Percentiles rank a stretch among this genome's conserved stretches.
Conservation (phyloP, 2,797 vertebrate species). For the Sebastes minor region DNA sequence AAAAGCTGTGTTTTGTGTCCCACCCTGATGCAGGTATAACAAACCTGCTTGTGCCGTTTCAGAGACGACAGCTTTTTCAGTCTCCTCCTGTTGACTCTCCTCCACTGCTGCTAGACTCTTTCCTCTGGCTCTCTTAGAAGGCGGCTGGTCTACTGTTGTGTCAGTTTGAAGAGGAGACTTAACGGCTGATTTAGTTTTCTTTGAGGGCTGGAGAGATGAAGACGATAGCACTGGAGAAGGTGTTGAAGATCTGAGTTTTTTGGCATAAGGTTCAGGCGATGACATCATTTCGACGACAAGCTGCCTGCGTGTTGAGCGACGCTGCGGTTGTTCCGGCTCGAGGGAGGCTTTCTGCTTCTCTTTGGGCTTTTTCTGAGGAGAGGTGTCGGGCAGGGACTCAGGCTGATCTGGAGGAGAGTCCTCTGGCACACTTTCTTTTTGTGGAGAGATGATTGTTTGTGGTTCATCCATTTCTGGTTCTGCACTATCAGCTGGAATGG, state of each 20-base stretch:
- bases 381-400: neutral
- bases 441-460: neutral
- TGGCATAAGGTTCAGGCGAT: neutral
- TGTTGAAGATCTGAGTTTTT: slow-evolving; percentile 49
- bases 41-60: slow-evolving; percentile 43
- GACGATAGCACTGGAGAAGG: neutral
- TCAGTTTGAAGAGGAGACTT: neutral
- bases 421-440: neutral
- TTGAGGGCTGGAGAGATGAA: neutral
- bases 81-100: slow-evolving; percentile 16
- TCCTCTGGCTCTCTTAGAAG: slow-evolving; percentile 57
- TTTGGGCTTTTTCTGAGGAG: neutral
- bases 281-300: slow-evolving; percentile 4
- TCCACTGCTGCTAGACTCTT: neutral
- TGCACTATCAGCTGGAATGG: neutral
- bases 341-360: slow-evolving; percentile 15
- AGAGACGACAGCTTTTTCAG: neutral
- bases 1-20: neutral
- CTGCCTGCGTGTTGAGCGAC: slow-evolving; percentile 21
- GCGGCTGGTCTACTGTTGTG: neutral
- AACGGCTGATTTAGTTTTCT: neutral
- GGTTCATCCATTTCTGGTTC: slow-evolving; percentile 2
- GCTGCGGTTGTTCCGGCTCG: fast-evolving
- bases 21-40: neutral
- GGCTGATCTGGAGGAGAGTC: neutral